Conservation (phyloP, 2,113 vertebrate species). For the Caretta caretta region DNA sequence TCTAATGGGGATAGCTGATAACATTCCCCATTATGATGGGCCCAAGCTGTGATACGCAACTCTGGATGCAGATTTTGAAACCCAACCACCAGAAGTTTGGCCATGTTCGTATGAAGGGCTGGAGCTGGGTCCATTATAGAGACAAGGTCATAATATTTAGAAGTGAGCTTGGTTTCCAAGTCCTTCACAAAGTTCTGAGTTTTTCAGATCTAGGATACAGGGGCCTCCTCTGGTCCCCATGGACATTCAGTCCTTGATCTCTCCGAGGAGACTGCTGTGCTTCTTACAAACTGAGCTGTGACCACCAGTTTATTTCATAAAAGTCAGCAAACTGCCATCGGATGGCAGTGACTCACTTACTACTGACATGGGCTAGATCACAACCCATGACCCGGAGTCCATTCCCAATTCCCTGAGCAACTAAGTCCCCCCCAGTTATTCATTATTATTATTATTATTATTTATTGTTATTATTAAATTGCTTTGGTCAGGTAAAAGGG, state of each 20-base stretch:
- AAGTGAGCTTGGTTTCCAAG: neutral
- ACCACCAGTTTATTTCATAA: neutral
- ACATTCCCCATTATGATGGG: neutral
- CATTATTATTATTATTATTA: neutral
- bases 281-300: constrained; percentile 32
- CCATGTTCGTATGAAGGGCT: neutral
- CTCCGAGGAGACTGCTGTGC: neutral
- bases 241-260: neutral
- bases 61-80: neutral
- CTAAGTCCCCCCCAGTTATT: neutral
- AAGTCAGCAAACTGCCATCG: constrained; percentile 15
- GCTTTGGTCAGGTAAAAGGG: neutral
- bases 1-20: neutral
- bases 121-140: neutral
- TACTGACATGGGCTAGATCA: neutral
- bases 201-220: neutral
- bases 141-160: neutral
- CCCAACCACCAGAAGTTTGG: neutral
- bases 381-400: constrained; percentile 8
- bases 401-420: neutral
- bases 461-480: neutral
- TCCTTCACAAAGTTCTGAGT: fast-evolving
- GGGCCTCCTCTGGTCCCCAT: neutral
- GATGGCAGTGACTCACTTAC: neutral
- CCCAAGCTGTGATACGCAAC: neutral